Evolutionary conservation across 2,797 vertebrate genomes (phyloP).

Genomic region (Myoxocephalus aenaeus): DNA sequence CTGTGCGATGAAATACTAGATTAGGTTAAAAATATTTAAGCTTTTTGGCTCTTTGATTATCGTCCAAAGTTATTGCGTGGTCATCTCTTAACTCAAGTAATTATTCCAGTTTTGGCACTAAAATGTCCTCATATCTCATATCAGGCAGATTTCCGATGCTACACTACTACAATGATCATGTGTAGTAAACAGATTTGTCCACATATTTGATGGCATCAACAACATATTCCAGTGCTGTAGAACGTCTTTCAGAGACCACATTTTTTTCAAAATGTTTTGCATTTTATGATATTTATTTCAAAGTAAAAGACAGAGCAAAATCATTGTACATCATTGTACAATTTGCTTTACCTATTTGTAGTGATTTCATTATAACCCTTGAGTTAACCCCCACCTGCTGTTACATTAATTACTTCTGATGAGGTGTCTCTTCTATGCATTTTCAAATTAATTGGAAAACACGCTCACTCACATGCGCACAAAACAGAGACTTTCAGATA

Average conservation of each 20-base stretch:
- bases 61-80: constrained; percentile 37
- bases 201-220: background rate
- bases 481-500: constrained; percentile 44
- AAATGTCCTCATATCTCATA: background rate
- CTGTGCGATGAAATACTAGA: constrained; percentile 58
- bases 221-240: background rate
- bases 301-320: constrained; percentile 54
- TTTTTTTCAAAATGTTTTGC: constrained; percentile 24
- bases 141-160: constrained; percentile 2
- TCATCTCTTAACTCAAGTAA: constrained; percentile 47
- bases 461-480: constrained; percentile 20
- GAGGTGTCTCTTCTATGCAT: constrained; percentile 39
- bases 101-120: constrained; percentile 31
- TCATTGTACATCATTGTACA: constrained; percentile 18
- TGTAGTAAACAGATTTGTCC: background rate
- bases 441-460: constrained; percentile 59
- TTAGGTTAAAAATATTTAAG: constrained; percentile 40
- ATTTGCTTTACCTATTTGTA: constrained; percentile 36
- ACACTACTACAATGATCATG: background rate
- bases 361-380: constrained; percentile 57
- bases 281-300: constrained; percentile 34
- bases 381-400: constrained; percentile 49
- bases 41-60: constrained; percentile 55
- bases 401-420: constrained; percentile 61
- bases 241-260: background rate